Conservation (phyloP, 2,888 invertebrate genomes). For the Apodemia duryi region DNA sequence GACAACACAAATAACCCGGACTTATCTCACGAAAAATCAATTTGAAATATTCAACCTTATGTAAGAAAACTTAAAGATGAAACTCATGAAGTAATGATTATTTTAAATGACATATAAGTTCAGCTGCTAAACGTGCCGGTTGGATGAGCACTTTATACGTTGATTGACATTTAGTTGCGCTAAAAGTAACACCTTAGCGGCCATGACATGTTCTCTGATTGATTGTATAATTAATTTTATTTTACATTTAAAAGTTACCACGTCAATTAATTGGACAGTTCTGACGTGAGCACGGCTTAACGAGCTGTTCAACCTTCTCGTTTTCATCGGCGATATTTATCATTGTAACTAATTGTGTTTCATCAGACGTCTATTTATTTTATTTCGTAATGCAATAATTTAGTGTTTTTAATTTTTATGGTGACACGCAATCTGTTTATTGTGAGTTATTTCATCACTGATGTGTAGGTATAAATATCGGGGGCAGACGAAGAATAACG, state of each 20-base stretch:
- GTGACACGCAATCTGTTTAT: background rate
- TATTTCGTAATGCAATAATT: conserved; percentile 11
- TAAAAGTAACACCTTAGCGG: conserved; percentile 73
- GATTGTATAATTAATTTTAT: conserved; percentile 77
- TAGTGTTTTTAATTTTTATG: conserved; percentile 31
- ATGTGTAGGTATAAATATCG: background rate
- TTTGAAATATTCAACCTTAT: conserved; percentile 35
- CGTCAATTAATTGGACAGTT: conserved; percentile 75
- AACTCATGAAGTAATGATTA: conserved; percentile 26
- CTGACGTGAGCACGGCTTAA: conserved; percentile 67
- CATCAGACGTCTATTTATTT: conserved; percentile 15
- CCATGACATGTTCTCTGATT: conserved; percentile 70
- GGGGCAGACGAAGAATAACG: too few relatives aligned
- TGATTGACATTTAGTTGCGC: conserved; percentile 73
- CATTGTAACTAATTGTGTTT: conserved; percentile 55
- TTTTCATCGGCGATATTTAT: conserved; percentile 47
- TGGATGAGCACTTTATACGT: conserved; percentile 64
- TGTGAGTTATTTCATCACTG: background rate
- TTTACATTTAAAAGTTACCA: conserved; percentile 65
- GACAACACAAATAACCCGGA: conserved; percentile 31
- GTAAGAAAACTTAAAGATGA: conserved; percentile 37
- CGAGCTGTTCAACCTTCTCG: conserved; percentile 45
- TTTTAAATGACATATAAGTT: conserved; percentile 29
- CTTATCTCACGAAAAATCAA: conserved; percentile 12
- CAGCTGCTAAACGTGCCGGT: conserved; percentile 43